Conservation (phyloP, 2,113 vertebrate species). For the Muntiacus reevesi region DNA sequence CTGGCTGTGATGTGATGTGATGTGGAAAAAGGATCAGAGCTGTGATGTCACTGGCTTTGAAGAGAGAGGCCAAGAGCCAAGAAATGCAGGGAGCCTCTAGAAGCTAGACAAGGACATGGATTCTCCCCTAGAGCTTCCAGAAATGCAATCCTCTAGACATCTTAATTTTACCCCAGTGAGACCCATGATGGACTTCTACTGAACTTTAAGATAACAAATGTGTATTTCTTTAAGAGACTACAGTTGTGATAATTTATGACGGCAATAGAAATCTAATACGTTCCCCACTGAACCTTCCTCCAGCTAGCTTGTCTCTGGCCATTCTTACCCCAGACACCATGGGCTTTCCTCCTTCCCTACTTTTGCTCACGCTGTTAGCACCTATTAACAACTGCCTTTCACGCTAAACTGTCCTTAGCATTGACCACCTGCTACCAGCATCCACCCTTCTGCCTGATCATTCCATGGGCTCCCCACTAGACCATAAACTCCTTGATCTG, state of each 20-base stretch:
- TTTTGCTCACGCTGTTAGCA: too few species aligned
- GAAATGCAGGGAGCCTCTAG: background rate
- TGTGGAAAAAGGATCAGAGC: background rate
- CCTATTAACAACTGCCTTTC: background rate
- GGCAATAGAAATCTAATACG: background rate
- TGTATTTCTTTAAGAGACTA: background rate
- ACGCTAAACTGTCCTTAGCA: background rate
- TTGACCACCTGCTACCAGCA: background rate
- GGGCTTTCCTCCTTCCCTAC: background rate
- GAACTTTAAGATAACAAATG: background rate
- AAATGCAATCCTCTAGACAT: background rate
- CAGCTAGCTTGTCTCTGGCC: background rate
- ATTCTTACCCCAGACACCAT: fast-evolving
- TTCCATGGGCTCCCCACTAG: background rate
- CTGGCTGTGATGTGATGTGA: background rate
- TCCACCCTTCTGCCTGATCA: background rate
- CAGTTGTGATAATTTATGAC: background rate
- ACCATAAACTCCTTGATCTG: background rate
- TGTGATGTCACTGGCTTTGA: background rate
- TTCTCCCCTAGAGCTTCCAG: background rate
- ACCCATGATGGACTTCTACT: background rate
- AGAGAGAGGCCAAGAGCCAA: background rate
- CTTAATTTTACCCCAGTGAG: background rate
- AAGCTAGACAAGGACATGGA: background rate
- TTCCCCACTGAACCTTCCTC: background rate